Percentiles rank a stretch among this genome's conserved stretches.
phyloP scores from a whole-genome alignment of 1,140 invertebrate genomes.

The Schlechtendalia chinensis region DNA sequence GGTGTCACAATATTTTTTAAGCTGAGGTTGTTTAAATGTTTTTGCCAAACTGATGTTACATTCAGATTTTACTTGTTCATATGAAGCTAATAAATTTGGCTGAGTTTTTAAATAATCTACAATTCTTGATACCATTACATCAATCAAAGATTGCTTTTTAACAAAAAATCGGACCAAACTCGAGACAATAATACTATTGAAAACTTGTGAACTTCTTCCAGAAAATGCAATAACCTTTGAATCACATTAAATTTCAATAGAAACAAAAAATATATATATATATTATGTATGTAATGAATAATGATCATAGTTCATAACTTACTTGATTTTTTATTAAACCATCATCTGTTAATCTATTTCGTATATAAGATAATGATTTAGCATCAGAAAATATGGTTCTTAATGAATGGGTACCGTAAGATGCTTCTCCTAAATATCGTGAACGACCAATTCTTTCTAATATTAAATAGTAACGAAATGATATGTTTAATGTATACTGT shows the following conservation, averaged over 20 bases:
- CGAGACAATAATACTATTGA: constrained; percentile 35
- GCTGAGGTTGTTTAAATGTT: constrained; percentile 56
- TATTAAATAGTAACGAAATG: constrained; percentile 67
- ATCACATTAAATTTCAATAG: constrained; percentile 39
- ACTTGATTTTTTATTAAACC: constrained; percentile 68
- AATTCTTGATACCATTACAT: constrained; percentile 61
- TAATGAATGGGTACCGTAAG: constrained; percentile 65
- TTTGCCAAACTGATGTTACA: constrained; percentile 26
- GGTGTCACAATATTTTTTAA: constrained; percentile 57
- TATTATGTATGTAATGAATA: constrained; percentile 56
- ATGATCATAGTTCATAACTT: constrained; percentile 53
- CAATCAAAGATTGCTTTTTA: constrained; percentile 61
- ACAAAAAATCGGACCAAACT: constrained; percentile 66
- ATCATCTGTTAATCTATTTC: constrained; percentile 63
- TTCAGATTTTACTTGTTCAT: constrained; percentile 59
- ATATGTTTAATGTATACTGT: constrained; percentile 61
- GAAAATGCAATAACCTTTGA: constrained; percentile 36
- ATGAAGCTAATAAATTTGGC: constrained; percentile 60
- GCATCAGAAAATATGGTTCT: constrained; percentile 61
- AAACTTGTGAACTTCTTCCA: constrained; percentile 1
- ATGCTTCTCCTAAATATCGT: constrained; percentile 69
- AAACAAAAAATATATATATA: constrained; percentile 60
- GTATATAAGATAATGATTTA: constrained; percentile 68
- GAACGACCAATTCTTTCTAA: constrained; percentile 75
- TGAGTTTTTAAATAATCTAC: constrained; percentile 61